Evolutionary conservation across 2,797 vertebrate species (phyloP), one percentile per base, ranked within the genome.

Genomic region (Coregonus sp.): DNA sequence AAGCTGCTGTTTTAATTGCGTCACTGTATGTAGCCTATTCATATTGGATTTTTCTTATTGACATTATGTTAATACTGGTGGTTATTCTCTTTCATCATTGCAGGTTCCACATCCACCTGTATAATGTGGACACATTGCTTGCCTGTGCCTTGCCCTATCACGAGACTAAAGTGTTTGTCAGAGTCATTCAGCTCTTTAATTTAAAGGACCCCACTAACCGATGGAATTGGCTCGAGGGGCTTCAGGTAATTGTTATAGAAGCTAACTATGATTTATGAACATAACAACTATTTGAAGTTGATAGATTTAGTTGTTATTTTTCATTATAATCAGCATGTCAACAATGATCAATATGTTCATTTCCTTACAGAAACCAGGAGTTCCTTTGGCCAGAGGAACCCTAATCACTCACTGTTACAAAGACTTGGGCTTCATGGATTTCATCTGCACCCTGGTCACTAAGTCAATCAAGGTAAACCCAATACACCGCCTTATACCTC

Each of bases 371-470:
- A 96, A 95, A 94, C 94, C 95, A 0, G 97, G 98, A 6, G 95
- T 98, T 11, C 97, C 97, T 0, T 80, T 99, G 81, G 95, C 98
- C 79, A 94, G 93, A 86, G 95, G 95, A 54, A 91, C 97, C 31
- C 91, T 99, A 75, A 91, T 99, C 88, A 96, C 95, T 33, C 98
- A 97, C 92, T 99, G 98, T 86, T 95, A 95, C 93, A 95, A 95
- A 84, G 97, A 99, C 86, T 92, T 98, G 88, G 88, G 95, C 83
- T 99, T 99, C 90, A 96, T 99, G 97, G 96, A 99, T 92, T 99
- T 99, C 82, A 94, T 99, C 90, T 99, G 98, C 91, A 93, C 86
- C 56, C 83, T 98, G 84, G 97, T 98, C 81, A 94, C 95, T 70
- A 94, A 87, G 63, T 93, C 96, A 82, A 91, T 97, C 61, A 94